Base-by-base conservation (phyloP, 2,113 vertebrate genomes). In the Todiramphus saurophagus region DNA sequence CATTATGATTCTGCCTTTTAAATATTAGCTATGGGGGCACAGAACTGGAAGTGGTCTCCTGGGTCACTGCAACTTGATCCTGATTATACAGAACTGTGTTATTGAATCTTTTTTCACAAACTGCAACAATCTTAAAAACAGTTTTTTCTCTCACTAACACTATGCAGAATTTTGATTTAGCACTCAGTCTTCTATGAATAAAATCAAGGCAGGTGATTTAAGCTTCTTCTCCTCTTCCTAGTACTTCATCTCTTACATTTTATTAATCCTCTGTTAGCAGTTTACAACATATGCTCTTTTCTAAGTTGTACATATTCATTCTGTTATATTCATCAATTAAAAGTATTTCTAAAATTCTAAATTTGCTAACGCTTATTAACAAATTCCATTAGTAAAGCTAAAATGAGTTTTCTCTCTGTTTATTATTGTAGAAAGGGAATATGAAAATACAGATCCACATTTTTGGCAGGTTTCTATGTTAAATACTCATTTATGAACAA, bases 201-300 rank as follows among this genome's bases (percentile, higher is more conserved):
- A 64, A 95, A 62, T 41, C 9, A 50, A 82, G n/a, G 62, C 21
- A 58, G 46, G 30, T 75, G 43, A n/a, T 94, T 93, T n/a, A 67
- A 78, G 16, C 7, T 60, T 11, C 11, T 62, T 77, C 12, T 70
- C 11, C 18, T 78, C 81, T 58, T 72, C 66, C 41, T 89, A 53
- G 46, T 28, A 43, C 28, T 81, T 93, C 43, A 33, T 24, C 12
- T 79, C 30, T 55, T 55, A 14, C 14, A 41, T 27, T 30, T 41
- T 81, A 33, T 24, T 78, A 55, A 60, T 68, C 30, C 20, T 73
- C 27, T 62, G 7, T 55, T 90, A 76, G 33, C 39, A 68, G 66
- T 37, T 24, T 87, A 44, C 69, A 77, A 48, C 23, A 19, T 25
- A 33, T 10, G 11, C 46, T 83, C 4, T 67, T 83, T 31, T 62